Conservation (phyloP, 2,113 vertebrate genomes). For the human (Homo sapiens) region GRCh38 chr11:4518501-4519000, state of each 20-base stretch:
- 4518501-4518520: not conserved
- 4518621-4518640: not conserved
- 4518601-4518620: not conserved
- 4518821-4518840: slow-evolving; percentile 7
- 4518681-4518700: not conserved
- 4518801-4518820: not conserved
- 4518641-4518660: too few species aligned
- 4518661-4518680: too few species aligned
- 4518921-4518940: not conserved
- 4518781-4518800: not conserved
- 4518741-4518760: not conserved
- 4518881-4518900: not conserved
- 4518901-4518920: not conserved
- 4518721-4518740: slow-evolving; percentile 1
- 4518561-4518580: not conserved
- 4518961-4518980: not conserved
- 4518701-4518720: not conserved
- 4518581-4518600: not conserved
- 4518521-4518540: not conserved
- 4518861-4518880: not conserved
- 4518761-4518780: not conserved
- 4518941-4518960: not conserved
- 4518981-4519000: not conserved
- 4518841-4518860: not conserved
- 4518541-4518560: not conserved